Conservation (phyloP, 2,888 invertebrate genomes). For the Diaperis boleti region DNA sequence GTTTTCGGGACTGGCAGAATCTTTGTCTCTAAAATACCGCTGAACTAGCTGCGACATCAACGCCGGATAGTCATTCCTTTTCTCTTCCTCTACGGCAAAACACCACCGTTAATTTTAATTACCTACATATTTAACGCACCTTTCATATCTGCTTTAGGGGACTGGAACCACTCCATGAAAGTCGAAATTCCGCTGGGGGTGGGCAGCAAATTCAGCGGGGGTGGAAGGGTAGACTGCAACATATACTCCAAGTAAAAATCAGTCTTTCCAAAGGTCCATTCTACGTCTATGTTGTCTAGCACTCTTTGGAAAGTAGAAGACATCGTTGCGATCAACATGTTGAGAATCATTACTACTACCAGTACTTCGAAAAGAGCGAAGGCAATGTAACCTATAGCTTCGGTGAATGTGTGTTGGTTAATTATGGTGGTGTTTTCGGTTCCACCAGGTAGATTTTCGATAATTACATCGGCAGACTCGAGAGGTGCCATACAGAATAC, state of each 20-base stretch:
- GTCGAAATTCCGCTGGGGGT: conserved; percentile 69
- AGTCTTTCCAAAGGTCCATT: conserved; percentile 83
- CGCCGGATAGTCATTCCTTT: conserved; percentile 64
- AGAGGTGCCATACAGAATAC: conserved; percentile 77
- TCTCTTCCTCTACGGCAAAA: conserved; percentile 31
- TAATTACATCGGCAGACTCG: conserved; percentile 75
- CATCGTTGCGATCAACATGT: conserved; percentile 87
- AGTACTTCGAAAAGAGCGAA: conserved; percentile 79
- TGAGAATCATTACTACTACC: conserved; percentile 78
- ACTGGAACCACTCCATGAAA: conserved; percentile 68
- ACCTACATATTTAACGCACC: conserved; percentile 62
- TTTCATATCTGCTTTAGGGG: conserved; percentile 59
- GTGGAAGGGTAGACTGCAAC: conserved; percentile 76
- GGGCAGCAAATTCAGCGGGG: conserved; percentile 80
- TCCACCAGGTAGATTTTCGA: conserved; percentile 71
- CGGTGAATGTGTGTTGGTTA: conserved; percentile 73
- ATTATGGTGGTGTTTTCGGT: conserved; percentile 66
- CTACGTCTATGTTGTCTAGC: conserved; percentile 76
- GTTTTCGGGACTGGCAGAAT: conserved; percentile 61
- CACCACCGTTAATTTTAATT: neutral
- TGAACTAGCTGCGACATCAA: conserved; percentile 73
- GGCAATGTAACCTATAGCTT: conserved; percentile 76
- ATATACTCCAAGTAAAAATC: conserved; percentile 81
- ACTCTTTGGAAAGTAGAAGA: conserved; percentile 81
- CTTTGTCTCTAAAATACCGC: conserved; percentile 72